These are phyloP conservation scores for Mactromeris polynyma DNA, from an alignment of 2,888 invertebrate genomes.

Conservation along the genomic window DNA sequence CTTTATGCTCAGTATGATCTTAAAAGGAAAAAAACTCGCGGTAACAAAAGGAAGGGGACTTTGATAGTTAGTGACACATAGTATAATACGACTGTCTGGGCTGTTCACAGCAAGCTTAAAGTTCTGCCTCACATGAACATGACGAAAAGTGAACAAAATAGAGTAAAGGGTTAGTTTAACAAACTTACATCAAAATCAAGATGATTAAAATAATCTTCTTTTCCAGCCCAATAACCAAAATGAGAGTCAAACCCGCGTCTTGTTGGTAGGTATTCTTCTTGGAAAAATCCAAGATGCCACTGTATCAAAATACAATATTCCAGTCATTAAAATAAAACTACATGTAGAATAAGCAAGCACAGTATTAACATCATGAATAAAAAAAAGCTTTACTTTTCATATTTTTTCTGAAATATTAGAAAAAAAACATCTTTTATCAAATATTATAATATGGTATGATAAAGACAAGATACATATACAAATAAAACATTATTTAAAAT, in stretches of 20 bases:
- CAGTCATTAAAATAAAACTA: neutral
- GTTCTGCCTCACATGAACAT: too few relatives aligned
- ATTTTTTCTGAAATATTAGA: too few relatives aligned
- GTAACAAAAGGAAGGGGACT: too few relatives aligned
- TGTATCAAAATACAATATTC: slow-evolving; percentile 59
- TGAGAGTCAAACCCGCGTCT: slow-evolving; percentile 93
- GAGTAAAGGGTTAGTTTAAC: neutral
- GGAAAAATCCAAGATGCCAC: slow-evolving; percentile 94
- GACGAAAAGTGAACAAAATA: neutral
- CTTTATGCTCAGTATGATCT: too few relatives aligned
- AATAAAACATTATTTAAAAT: too few relatives aligned
- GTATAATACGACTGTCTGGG: neutral
- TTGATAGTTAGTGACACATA: too few relatives aligned
- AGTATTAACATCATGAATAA: neutral
- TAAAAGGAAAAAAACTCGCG: too few relatives aligned
- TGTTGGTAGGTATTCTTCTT: slow-evolving; percentile 91
- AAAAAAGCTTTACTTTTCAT: neutral
- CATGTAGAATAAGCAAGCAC: neutral
- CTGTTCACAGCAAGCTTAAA: too few relatives aligned
- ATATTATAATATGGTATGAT: too few relatives aligned
- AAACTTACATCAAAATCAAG: slow-evolving; percentile 69
- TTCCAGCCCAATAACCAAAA: slow-evolving; percentile 95
- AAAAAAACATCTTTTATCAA: too few relatives aligned
- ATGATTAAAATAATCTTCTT: slow-evolving; percentile 96
- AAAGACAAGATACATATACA: too few relatives aligned